A percentile compares a stretch with the other conserved stretches of the same genome.
phyloP scores from a whole-genome alignment of 1,140 invertebrate genomes.

The Drosophila pectinifera region DNA sequence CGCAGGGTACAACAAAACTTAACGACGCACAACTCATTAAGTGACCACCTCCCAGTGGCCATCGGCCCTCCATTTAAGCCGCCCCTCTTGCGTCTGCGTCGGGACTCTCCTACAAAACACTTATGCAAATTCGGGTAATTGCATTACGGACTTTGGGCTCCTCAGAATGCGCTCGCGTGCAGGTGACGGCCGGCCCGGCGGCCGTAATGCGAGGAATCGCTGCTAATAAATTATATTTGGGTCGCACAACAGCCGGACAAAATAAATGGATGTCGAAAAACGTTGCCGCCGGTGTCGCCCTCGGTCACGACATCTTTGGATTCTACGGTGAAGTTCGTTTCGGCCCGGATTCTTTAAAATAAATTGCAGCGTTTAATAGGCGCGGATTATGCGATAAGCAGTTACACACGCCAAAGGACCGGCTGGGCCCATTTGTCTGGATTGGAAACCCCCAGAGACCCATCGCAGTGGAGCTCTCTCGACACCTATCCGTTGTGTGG shows the following conservation, averaged over 20 bases:
- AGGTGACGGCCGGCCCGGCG: background rate
- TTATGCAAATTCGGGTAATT: conserved; percentile 77
- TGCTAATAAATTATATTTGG: conserved; percentile 60
- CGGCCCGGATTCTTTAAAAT: conserved; percentile 41
- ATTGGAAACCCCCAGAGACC: background rate
- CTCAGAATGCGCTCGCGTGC: conserved; percentile 57
- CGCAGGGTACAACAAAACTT: conserved; percentile 17
- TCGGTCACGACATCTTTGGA: conserved; percentile 27
- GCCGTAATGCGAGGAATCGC: conserved; percentile 20
- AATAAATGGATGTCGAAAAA: conserved; percentile 53
- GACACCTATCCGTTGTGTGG: conserved; percentile 22
- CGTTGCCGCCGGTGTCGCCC: conserved; percentile 28
- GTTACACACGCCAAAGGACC: conserved; percentile 52
- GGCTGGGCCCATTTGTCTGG: conserved; percentile 63
- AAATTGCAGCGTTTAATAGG: conserved; percentile 77
- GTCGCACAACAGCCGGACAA: conserved; percentile 25
- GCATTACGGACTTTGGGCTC: conserved; percentile 57
- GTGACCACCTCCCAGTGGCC: conserved; percentile 9
- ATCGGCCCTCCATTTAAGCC: conserved; percentile 2
- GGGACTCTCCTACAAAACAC: conserved; percentile 68
- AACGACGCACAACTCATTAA: conserved; percentile 65
- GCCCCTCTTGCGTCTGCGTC: conserved; percentile 44
- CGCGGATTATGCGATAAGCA: conserved; percentile 70
- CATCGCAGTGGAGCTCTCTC: conserved; percentile 8
- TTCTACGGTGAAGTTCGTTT: conserved; percentile 2